Evolutionary conservation across 2,888 invertebrate genomes (phyloP).

Genomic region (Alloplasta piceator): DNA sequence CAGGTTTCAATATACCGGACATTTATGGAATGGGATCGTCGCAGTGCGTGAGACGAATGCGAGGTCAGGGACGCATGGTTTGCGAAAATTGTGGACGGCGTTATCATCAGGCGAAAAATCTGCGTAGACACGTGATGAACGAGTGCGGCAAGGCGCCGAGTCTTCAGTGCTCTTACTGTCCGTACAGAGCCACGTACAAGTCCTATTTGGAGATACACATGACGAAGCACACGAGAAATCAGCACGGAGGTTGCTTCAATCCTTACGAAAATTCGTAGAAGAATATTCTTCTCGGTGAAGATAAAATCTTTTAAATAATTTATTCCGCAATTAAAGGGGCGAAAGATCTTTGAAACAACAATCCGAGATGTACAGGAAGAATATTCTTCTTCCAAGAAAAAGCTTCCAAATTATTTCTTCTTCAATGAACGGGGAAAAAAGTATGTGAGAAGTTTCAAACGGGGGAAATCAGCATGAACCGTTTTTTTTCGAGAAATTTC

Average conservation of each 20-base stretch:
- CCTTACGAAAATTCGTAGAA: slow-evolving; percentile 58
- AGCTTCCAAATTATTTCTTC: no score
- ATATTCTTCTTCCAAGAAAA: no score
- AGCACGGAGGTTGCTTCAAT: slow-evolving; percentile 63
- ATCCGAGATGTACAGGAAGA: no score
- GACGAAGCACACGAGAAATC: slow-evolving; percentile 68
- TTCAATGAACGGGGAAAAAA: no score
- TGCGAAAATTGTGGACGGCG: slow-evolving; percentile 85
- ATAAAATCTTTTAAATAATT: no score
- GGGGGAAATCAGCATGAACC: no score
- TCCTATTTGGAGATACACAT: slow-evolving; percentile 80
- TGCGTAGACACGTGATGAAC: slow-evolving; percentile 84
- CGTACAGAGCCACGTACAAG: slow-evolving; percentile 83
- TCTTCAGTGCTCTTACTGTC: slow-evolving; percentile 80
- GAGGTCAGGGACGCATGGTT: slow-evolving; percentile 78
- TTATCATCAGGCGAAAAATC: slow-evolving; percentile 85
- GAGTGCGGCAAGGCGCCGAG: slow-evolving; percentile 84
- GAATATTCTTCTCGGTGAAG: neutral
- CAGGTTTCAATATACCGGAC: slow-evolving; percentile 71
- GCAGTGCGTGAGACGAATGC: slow-evolving; percentile 72
- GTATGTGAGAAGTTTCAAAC: no score
- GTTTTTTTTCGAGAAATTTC: no score
- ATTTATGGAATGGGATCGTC: slow-evolving; percentile 54
- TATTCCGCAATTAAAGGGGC: no score
- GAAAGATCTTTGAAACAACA: no score